Base-by-base conservation (phyloP, 2,888 invertebrate genomes). In the Crepidodera aurea region DNA sequence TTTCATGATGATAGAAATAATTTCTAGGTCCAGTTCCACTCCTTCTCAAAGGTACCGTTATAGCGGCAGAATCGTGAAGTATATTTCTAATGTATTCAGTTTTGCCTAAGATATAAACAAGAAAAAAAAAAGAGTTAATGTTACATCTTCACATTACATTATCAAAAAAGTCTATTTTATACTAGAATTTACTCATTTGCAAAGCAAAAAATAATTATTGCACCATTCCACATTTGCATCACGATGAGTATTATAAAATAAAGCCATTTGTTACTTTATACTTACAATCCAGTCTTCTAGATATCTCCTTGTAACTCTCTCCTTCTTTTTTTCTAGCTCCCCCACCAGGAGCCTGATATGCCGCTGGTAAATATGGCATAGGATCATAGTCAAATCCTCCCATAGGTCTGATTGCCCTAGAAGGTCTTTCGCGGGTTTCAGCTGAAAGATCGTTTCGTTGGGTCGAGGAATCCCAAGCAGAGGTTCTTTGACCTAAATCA, bases 81-180 rank as follows among this genome's bases (percentile, higher is more conserved):
- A 81, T 72, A 67, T 81, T 81, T 58, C 79, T 74, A 60, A 81
- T 81, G 69, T 81, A 81, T 70, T 81, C 81, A 5, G 81, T 81
- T 74, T 81, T 81, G 69, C 79, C 79, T 79, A 67, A 53, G 64
- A 57, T 50, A 25, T 61, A 44, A 60, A 64, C 27, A 55, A 2
- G 34, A 10, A n/a, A 39, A 19, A 12, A 44, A 16, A 27, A 32
- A 29, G 13, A n/a, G 22, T 29, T 19, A 48, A 15, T 37, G 13
- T 18, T n/a, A 37, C 25, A 12, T 32, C 8, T 8, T 2, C 18
- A 53, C n/a, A 48, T 0, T 12, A 48, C 15, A 7, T 48, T 6
- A 10, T 3, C 8, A 40, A 22, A 25, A 39, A 40, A n/a, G n/a
- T n/a, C n/a, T n/a, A n/a, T n/a, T n/a, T n/a, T n/a, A n/a, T n/a